Evolutionary conservation across 1,140 invertebrate genomes (phyloP).

Genomic region (Episyrphus balteatus): DNA sequence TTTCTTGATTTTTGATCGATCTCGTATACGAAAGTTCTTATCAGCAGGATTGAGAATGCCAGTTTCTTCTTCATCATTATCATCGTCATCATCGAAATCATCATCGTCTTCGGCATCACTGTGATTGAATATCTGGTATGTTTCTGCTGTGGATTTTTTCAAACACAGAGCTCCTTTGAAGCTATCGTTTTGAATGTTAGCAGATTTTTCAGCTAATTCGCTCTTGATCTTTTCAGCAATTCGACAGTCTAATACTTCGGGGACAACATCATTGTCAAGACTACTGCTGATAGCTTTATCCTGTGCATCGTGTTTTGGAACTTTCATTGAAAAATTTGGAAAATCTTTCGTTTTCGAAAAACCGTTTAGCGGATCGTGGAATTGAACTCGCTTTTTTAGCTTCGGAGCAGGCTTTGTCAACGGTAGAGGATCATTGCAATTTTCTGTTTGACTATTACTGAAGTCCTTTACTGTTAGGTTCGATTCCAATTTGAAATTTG

Average conservation of each 20-base stretch:
- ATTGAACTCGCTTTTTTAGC: slow-evolving; percentile 33
- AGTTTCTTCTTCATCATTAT: background rate
- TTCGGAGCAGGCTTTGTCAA: slow-evolving; percentile 8
- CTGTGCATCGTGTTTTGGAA: slow-evolving; percentile 11
- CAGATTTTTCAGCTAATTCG: slow-evolving; percentile 27
- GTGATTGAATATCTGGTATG: background rate
- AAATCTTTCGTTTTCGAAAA: slow-evolving; percentile 13
- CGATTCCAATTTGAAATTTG: slow-evolving; percentile 33
- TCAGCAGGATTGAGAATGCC: background rate
- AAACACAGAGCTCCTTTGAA: slow-evolving; percentile 26
- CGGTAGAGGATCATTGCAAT: slow-evolving; percentile 9
- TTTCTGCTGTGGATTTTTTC: slow-evolving; percentile 20
- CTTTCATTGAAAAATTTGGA: slow-evolving; percentile 9
- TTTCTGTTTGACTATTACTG: slow-evolving; percentile 14
- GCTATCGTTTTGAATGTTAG: slow-evolving; percentile 17
- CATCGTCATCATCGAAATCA: slow-evolving; percentile 7
- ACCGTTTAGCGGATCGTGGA: slow-evolving; percentile 30
- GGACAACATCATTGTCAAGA: slow-evolving; percentile 10
- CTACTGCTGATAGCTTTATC: slow-evolving; percentile 9
- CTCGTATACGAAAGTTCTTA: slow-evolving; percentile 2
- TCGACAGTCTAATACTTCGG: slow-evolving; percentile 34
- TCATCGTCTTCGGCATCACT: slow-evolving; percentile 9
- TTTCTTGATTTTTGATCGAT: background rate
- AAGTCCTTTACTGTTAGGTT: slow-evolving; percentile 35
- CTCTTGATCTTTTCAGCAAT: slow-evolving; percentile 37